Conservation (phyloP, 2,888 invertebrate species). For the Stegophylla sp. region DNA sequence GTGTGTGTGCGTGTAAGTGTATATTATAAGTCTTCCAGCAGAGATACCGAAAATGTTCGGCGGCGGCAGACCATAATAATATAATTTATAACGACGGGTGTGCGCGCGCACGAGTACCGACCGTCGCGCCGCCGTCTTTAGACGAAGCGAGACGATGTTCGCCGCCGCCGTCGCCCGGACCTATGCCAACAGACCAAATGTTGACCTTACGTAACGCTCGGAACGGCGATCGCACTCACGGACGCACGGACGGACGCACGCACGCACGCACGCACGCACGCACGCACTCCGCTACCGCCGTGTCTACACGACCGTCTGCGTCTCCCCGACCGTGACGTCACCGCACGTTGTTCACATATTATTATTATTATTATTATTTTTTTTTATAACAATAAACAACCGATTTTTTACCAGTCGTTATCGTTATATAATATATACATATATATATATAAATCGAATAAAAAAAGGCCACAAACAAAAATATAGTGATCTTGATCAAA, state of each 20-base stretch:
- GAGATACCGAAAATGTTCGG: conserved; percentile 50
- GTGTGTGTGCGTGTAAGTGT: not conserved
- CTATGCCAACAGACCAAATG: conserved; percentile 55
- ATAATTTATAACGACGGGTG: not conserved
- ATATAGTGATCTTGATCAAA: too few species aligned
- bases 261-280: not conserved
- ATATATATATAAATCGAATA: too few species aligned
- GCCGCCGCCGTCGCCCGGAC: conserved; percentile 49
- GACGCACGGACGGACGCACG: too few species aligned
- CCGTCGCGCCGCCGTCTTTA: conserved; percentile 22
- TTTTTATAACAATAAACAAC: too few species aligned
- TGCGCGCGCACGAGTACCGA: conserved; percentile 33
- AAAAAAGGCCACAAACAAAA: too few species aligned
- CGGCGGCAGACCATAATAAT: conserved; percentile 18
- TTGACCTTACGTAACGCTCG: conserved; percentile 49
- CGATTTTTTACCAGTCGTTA: too few species aligned
- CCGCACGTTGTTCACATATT: too few species aligned
- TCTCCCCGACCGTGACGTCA: conserved; percentile 48
- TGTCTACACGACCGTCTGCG: not conserved
- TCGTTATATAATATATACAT: too few species aligned
- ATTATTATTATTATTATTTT: too few species aligned
- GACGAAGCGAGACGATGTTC: not conserved
- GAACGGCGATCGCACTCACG: too few species aligned
- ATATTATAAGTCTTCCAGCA: conserved; percentile 36
- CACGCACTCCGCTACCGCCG: not conserved